Evolutionary conservation across 2,113 vertebrate genomes (phyloP).

Genomic region (Hypanus sabinus): DNA sequence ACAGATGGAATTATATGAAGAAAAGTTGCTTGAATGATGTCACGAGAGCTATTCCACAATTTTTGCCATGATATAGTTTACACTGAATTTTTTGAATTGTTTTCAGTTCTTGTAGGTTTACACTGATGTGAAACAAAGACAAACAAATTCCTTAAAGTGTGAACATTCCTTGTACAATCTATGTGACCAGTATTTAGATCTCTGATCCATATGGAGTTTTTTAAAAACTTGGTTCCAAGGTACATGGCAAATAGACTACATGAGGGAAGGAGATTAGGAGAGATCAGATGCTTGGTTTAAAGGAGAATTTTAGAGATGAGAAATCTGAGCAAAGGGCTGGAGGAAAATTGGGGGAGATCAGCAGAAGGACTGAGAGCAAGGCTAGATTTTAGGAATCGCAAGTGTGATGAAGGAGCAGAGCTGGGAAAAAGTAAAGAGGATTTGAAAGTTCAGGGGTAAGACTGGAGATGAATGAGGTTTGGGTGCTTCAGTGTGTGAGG

Average conservation of each 20-base stretch:
- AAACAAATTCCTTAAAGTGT: background rate
- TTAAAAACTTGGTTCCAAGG: too few species aligned
- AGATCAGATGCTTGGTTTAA: background rate
- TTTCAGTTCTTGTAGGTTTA: background rate
- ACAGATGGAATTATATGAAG: slow-evolving; percentile 19
- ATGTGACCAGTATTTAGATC: background rate
- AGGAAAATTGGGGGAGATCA: background rate
- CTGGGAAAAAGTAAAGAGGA: too few species aligned
- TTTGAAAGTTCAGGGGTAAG: too few species aligned
- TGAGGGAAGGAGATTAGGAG: background rate
- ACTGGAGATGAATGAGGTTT: background rate
- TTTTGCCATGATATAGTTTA: background rate
- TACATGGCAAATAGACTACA: background rate
- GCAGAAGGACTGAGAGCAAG: too few species aligned
- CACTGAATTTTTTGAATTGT: background rate
- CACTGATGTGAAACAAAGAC: background rate
- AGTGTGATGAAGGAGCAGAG: background rate
- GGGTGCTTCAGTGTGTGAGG: too few species aligned
- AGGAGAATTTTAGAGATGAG: background rate
- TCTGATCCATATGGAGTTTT: background rate
- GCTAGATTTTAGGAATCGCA: too few species aligned
- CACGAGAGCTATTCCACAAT: background rate
- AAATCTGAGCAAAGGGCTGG: background rate
- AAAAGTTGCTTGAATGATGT: slow-evolving; percentile 11
- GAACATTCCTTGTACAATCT: background rate